Evolutionary conservation across 1,140 invertebrate species (phyloP).

Genomic region (Eciton burchellii): DNA sequence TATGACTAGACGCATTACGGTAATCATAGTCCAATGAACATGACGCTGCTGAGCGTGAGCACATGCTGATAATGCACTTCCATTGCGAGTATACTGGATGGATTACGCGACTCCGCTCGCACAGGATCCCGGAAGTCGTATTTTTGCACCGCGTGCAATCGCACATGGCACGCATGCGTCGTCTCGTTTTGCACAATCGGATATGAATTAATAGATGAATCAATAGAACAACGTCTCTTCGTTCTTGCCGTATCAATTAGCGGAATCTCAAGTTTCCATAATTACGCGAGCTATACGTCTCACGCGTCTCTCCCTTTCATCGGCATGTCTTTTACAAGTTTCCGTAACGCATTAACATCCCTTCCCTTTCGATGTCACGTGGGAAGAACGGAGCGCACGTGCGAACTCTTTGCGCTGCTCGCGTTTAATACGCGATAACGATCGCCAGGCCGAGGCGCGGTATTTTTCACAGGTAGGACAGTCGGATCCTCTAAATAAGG

Average conservation of each 20-base stretch:
- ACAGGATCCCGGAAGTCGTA: conserved; percentile 68
- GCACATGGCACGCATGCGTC: neutral
- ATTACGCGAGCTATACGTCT: too few species aligned
- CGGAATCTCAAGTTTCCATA: neutral
- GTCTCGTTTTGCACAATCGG: neutral
- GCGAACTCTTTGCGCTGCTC: too few species aligned
- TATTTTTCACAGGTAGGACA: too few species aligned
- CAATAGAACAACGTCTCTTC: too few species aligned
- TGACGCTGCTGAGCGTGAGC: neutral
- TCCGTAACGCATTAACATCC: too few species aligned
- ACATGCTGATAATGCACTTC: neutral
- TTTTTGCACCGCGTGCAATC: neutral
- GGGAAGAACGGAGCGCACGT: too few species aligned
- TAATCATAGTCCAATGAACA: conserved; percentile 38
- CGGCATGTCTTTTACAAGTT: too few species aligned
- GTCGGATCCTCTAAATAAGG: too few species aligned
- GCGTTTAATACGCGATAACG: too few species aligned
- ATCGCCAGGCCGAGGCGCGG: too few species aligned
- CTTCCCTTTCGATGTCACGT: too few species aligned
- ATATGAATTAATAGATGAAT: conserved; percentile 1
- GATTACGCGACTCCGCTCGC: conserved; percentile 79
- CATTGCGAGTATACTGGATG: conserved; percentile 75
- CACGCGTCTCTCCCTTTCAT: too few species aligned
- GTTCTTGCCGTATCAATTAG: neutral
- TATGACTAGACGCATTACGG: conserved; percentile 10